Base-by-base conservation (phyloP, 2,113 vertebrate genomes). In the Candoia aspera region DNA sequence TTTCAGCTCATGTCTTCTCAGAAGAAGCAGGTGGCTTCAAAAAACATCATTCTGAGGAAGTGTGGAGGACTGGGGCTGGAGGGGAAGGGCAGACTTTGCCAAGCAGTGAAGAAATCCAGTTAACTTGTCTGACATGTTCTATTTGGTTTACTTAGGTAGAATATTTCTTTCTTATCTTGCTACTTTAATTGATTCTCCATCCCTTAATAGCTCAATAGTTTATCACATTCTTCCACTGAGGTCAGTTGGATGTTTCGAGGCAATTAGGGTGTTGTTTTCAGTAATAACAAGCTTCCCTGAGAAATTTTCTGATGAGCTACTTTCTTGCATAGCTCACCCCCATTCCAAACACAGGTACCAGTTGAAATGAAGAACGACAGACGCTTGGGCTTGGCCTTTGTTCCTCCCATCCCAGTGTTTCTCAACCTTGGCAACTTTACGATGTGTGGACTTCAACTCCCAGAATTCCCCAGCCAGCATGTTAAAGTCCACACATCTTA, bases 201-300 rank as follows among this genome's bases (percentile, higher is more conserved):
- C 96, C 96, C 96, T 97, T 97, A 97, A 97, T 97, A 97, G 95
- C 95, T 97, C 96, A 95, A 97, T 97, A 96, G 95, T 96, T 97
- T 96, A 97, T 97, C 96, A 95, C 95, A 93, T 96, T 95, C 94
- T 95, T 96, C 96, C 95, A 96, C 96, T 97, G 94, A 96, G 95
- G 96, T 96, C 95, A 93, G 95, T 95, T 94, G 96, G 96, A 97
- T 97, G 96, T 96, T 96, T 96, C 94, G 92, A 96, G 95, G 96
- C 96, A 97, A 97, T 97, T 97, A 97, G 95, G 96, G 94, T 97
- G 97, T 97, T 96, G 96, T 96, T 97, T 95, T 96, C 95, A 73
- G 86, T 96, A 97, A 97, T 97, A 97, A 97, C 96, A 96, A 97
- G 96, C 96, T 97, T 97, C 96, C 96, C 96, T 94, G 95, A 97